Evolutionary conservation across 37 sponge, comb jelly and placozoan species (phyloP).

Genomic region (Beroe ovata): DNA sequence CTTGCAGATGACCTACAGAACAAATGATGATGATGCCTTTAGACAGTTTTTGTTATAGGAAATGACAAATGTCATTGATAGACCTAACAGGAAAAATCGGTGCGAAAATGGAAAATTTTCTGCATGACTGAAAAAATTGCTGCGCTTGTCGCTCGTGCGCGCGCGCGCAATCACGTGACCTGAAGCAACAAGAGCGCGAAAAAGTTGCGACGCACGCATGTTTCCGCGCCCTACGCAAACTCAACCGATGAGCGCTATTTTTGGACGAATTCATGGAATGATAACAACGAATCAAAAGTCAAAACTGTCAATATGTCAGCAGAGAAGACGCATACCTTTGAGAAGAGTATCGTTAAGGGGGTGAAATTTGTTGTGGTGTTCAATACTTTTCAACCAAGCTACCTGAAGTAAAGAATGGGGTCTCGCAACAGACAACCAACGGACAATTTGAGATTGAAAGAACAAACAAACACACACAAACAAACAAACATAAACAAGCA

Average conservation of each 20-base stretch:
- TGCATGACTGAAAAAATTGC: background rate
- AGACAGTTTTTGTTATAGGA: no score
- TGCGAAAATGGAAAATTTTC: no score
- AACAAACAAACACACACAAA: no score
- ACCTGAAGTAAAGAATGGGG: background rate
- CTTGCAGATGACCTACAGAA: constrained; percentile 42
- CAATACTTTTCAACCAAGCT: constrained; percentile 55
- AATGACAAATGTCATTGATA: background rate
- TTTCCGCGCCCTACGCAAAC: constrained; percentile 4
- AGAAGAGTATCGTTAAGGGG: constrained; percentile 59
- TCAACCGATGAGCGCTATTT: background rate
- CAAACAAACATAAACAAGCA: no score
- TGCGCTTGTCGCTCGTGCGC: background rate
- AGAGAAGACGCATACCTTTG: constrained; percentile 43
- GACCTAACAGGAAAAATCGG: no score
- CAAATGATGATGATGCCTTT: no score
- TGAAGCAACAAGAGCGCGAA: background rate
- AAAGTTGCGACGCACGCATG: background rate
- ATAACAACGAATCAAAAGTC: no score
- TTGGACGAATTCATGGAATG: no score
- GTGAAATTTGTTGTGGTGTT: constrained; percentile 64
- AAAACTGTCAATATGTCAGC: no score
- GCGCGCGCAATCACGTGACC: constrained; percentile 6
- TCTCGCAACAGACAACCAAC: no score
- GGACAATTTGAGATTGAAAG: no score